Conservation (phyloP, 2,888 invertebrate genomes). For the Spodoptera littoralis region DNA sequence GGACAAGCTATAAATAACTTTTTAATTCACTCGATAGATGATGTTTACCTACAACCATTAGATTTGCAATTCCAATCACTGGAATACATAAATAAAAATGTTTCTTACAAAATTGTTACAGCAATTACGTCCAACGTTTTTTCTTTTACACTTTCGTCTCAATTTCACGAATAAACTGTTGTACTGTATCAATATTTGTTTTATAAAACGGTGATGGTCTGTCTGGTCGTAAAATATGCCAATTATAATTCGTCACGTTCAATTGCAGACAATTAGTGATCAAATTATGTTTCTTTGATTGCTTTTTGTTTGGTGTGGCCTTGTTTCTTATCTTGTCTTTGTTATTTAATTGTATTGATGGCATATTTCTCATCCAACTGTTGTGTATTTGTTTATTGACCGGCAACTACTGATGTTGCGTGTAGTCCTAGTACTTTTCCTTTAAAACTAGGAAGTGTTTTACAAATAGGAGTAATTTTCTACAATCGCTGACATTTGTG, state of each 20-base stretch:
- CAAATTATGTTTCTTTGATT: slow-evolving; percentile 34
- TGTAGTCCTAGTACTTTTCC: no score
- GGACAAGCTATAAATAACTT: no score
- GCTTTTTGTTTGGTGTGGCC: slow-evolving; percentile 25
- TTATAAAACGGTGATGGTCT: slow-evolving; percentile 12
- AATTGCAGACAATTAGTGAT: slow-evolving; percentile 37
- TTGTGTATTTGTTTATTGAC: no score
- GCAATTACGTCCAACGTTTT: slow-evolving; percentile 13
- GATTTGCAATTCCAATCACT: slow-evolving; percentile 11
- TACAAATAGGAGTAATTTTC: no score
- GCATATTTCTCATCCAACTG: no score
- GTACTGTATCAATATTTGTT: slow-evolving; percentile 28
- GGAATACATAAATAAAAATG: slow-evolving; percentile 7
- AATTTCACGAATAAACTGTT: slow-evolving; percentile 32
- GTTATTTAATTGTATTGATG: neutral
- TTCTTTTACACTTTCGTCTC: slow-evolving; percentile 22
- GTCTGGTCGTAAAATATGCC: slow-evolving; percentile 38
- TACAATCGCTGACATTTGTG: no score
- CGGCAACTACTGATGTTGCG: no score
- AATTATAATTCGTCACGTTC: slow-evolving; percentile 46
- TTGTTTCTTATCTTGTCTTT: slow-evolving; percentile 22
- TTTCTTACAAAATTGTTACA: slow-evolving; percentile 23
- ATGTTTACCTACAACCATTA: neutral
- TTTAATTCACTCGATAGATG: no score
- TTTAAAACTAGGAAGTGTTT: no score